A percentile compares a stretch with the other conserved stretches of the same genome.
phyloP scores from a whole-genome alignment of 2,888 invertebrate species.

The Alloplasta piceator region DNA sequence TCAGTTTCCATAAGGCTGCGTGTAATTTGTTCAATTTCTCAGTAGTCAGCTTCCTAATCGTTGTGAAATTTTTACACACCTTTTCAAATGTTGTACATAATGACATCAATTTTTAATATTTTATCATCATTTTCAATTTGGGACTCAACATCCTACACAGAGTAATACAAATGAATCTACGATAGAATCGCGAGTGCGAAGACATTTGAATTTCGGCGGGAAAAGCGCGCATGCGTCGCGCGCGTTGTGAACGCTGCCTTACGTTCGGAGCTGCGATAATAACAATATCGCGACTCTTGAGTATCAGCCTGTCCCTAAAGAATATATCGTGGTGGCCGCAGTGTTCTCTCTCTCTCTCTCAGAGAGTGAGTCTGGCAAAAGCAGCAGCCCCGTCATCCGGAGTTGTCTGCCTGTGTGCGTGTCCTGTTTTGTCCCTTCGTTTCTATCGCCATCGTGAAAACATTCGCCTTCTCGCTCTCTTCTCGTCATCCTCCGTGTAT shows the following conservation, averaged over 20 bases:
- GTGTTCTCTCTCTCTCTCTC: background rate
- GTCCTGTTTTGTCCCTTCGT: conserved; percentile 26
- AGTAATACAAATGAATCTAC: too few species aligned
- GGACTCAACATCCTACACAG: too few species aligned
- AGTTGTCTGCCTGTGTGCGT: conserved; percentile 24
- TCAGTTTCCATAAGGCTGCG: too few species aligned
- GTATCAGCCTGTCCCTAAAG: conserved; percentile 47
- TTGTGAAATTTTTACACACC: too few species aligned
- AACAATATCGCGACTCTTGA: background rate
- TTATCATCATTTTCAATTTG: too few species aligned
- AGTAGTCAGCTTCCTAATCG: too few species aligned
- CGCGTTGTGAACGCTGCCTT: conserved; percentile 24
- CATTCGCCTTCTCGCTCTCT: conserved; percentile 68
- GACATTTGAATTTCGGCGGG: conserved; percentile 44
- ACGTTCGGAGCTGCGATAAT: background rate
- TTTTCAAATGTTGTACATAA: too few species aligned
- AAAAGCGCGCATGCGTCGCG: conserved; percentile 27
- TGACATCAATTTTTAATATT: too few species aligned
- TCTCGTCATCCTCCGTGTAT: conserved; percentile 61
- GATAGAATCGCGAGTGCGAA: background rate
- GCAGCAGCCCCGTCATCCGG: conserved; percentile 40
- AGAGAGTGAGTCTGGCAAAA: background rate
- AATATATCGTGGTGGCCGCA: conserved; percentile 27
- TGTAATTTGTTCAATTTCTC: too few species aligned
- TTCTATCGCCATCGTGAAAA: conserved; percentile 78